These are phyloP conservation scores for Echinarachnius parma DNA, from an alignment of 53 echinoderm and acorn worm genomes.

Conservation along the genomic window DNA sequence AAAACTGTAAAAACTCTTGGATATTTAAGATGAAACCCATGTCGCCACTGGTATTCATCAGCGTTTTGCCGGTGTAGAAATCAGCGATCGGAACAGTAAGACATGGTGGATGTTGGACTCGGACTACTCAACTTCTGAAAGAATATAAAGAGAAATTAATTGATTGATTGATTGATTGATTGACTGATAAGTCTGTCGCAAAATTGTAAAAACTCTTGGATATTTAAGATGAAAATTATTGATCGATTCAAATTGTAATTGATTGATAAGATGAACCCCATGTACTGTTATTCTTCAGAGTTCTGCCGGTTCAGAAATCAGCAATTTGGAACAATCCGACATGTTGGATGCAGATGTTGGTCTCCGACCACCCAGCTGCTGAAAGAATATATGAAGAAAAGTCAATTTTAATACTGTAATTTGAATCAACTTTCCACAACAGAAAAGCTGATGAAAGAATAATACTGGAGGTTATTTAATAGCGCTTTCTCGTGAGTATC, in stretches of 20 bases:
- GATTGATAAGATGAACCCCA: slow-evolving; percentile 79
- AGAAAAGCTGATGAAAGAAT: background rate
- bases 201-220: too few species aligned
- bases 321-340: slow-evolving; percentile 47
- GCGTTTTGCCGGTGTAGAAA: slow-evolving; percentile 72
- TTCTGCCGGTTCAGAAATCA: slow-evolving; percentile 80
- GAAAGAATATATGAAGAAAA: background rate
- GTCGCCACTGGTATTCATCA: slow-evolving; percentile 77
- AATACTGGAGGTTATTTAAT: background rate
- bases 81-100: slow-evolving; percentile 58
- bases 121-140: slow-evolving; percentile 15
- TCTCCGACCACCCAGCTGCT: slow-evolving; percentile 4
- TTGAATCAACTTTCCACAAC: too few species aligned
- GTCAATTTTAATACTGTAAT: too few species aligned
- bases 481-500: too few species aligned
- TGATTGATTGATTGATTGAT: background rate
- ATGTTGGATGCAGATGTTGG: background rate
- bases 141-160: background rate
- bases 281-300: slow-evolving; percentile 65
- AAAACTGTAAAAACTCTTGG: too few species aligned
- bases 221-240: background rate
- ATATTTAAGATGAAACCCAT: slow-evolving; percentile 69
- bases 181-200: too few species aligned
- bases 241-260: background rate
- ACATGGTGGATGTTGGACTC: background rate